Conservation (phyloP, 2,113 vertebrate genomes). For the Martes martes region DNA sequence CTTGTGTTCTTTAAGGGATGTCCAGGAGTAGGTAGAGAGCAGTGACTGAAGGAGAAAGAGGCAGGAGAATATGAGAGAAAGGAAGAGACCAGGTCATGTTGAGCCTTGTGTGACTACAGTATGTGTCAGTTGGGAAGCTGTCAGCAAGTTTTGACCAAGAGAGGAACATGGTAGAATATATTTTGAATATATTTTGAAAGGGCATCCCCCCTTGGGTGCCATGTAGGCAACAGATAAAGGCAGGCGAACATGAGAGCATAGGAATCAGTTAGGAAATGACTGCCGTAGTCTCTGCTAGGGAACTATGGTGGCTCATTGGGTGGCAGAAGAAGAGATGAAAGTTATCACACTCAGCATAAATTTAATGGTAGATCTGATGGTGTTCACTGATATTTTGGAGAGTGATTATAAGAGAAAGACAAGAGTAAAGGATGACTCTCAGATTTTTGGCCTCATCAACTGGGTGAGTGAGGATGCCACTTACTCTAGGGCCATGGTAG, state of each 20-base stretch:
- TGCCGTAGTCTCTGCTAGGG: neutral
- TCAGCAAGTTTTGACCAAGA: neutral
- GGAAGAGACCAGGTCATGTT: neutral
- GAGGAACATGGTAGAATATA: neutral
- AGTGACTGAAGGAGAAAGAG: neutral
- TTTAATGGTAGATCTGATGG: too few relatives aligned
- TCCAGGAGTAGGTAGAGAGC: neutral
- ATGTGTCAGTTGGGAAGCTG: neutral
- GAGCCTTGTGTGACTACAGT: neutral
- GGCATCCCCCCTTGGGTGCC: neutral
- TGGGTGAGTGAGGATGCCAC: neutral
- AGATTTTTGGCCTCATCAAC: neutral
- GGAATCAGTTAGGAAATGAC: neutral
- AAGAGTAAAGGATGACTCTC: neutral
- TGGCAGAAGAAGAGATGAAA: neutral
- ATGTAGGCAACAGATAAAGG: neutral
- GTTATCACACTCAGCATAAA: neutral
- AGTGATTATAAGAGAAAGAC: neutral
- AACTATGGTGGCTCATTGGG: neutral
- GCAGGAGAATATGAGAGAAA: neutral
- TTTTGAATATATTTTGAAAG: neutral
- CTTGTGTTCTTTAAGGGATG: neutral
- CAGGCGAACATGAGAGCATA: neutral
- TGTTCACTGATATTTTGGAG: neutral
- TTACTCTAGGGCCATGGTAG: neutral